phyloP scores from a whole-genome alignment of 2,113 vertebrate genomes.

The Thunnus maccoyii region DNA sequence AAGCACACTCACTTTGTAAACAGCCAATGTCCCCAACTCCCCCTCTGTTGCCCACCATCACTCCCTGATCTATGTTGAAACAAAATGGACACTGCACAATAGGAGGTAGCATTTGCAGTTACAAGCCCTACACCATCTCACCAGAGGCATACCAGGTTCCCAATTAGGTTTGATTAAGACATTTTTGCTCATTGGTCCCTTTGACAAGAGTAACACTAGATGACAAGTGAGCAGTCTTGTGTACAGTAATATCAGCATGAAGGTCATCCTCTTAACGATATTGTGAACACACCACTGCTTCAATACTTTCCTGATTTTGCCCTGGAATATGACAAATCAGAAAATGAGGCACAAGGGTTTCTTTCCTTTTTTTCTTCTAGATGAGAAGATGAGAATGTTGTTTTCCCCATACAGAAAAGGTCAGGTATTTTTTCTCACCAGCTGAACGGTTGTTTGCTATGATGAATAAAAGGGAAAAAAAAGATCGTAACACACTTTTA shows the following conservation, averaged over 20 bases:
- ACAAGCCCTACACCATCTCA: neutral
- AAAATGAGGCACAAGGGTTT: constrained; percentile 2
- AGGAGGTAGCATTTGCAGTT: constrained; percentile 40
- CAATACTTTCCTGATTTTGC: neutral
- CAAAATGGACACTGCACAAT: constrained; percentile 18
- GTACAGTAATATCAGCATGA: constrained; percentile 35
- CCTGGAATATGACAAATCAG: neutral
- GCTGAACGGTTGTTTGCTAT: neutral
- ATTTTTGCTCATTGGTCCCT: constrained; percentile 7
- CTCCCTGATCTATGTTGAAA: constrained; percentile 28
- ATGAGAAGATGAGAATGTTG: neutral
- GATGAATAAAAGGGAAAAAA: neutral
- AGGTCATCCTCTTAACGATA: constrained; percentile 60
- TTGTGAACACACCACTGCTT: neutral
- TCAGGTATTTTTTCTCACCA: neutral
- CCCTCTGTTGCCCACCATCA: constrained; percentile 26
- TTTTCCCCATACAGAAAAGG: neutral
- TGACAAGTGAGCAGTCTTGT: neutral
- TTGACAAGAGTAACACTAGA: constrained; percentile 5
- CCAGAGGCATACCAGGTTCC: constrained; percentile 26
- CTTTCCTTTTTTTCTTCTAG: neutral
- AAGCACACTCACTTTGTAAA: constrained; percentile 40
- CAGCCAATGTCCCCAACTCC: constrained; percentile 23
- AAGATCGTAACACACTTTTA: neutral
- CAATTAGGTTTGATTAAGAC: constrained; percentile 63